Evolutionary conservation across 1,140 invertebrate genomes (phyloP), one percentile per base, ranked within the genome.

Genomic region (Pygmarrhopalites habei): DNA sequence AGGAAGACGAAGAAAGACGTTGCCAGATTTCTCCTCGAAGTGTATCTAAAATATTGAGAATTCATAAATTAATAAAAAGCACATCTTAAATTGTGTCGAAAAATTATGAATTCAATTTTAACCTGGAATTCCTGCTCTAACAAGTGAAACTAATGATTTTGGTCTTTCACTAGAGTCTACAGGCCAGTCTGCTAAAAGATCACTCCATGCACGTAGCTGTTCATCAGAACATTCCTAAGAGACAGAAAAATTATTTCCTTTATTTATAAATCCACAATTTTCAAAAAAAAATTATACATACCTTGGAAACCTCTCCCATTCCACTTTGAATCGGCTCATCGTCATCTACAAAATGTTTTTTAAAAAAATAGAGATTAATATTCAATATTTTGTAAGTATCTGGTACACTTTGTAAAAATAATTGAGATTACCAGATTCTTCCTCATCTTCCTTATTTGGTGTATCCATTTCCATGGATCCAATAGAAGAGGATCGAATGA

Each of bases 11-110:
- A 35, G 92, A 88, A 61, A 99, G 79, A 57, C 95, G 82, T 73
- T 95, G 92, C 96, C 96, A 99, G 21, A 99, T 93, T 79, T 98
- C 93, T 0, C 93, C 94, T 47, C 97, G 80, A 2, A 99, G 78
- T 1, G 94, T 92, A 78, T 99, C 95, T 69, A 55, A 19, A 23
- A 55, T 43, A 2, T 17, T 35, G 28, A 59, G 26, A 46, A 39
- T 41, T n/a, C 12, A 12, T 41, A 41, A 41, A 12, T 41, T 41
- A n/a, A 41, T n/a, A 12, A 12, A 41, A 41, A 12, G n/a, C n/a
- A n/a, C 12, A 41, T 41, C n/a, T 41, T 12, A 41, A 12, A 41
- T 41, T 41, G 39, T 12, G n/a, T 41, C n/a, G 39, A 41, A 12
- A 12, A 12, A 41, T 12, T n/a, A 49, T 15, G 12, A 10, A 12